phyloP scores from a whole-genome alignment of 2,113 vertebrate species.

The Grammomys dolichurus region DNA sequence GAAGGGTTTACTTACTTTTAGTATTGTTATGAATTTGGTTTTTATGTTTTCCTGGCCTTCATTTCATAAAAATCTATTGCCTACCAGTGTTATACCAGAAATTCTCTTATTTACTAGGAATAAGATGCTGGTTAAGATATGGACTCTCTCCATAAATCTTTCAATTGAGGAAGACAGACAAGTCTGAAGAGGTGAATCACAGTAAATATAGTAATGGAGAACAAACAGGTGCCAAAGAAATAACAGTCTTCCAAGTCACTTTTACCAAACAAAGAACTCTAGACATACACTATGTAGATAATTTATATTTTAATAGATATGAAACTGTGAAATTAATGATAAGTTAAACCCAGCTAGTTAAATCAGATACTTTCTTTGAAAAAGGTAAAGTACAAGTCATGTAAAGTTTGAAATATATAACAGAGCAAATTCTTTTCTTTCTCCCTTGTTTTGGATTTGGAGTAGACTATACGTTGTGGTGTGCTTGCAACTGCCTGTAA shows the following conservation, averaged over 20 bases:
- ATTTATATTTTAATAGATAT: background rate
- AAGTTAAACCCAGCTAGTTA: background rate
- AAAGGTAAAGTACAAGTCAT: constrained; percentile 55
- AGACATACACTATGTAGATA: background rate
- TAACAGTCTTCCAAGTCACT: background rate
- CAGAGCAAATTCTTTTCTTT: constrained; percentile 37
- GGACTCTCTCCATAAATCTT: background rate
- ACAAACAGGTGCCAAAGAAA: background rate
- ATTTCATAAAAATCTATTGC: background rate
- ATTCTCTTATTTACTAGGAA: background rate
- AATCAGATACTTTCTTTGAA: constrained; percentile 6
- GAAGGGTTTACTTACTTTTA: constrained; percentile 21
- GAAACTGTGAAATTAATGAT: background rate
- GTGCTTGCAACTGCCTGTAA: constrained; percentile 63
- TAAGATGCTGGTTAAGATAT: background rate
- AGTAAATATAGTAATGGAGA: background rate
- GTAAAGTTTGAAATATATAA: constrained; percentile 41
- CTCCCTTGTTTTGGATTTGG: constrained; percentile 59
- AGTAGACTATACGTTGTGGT: constrained; percentile 66
- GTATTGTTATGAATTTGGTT: background rate
- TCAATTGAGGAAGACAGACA: background rate
- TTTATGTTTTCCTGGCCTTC: background rate
- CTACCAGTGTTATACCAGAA: background rate
- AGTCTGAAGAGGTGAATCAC: background rate
- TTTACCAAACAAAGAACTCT: background rate